A percentile compares a stretch with the other conserved stretches of the same genome.
Conservation (phyloP, 2,888 invertebrate genomes). For the Muschampia plurimacula region DNA sequence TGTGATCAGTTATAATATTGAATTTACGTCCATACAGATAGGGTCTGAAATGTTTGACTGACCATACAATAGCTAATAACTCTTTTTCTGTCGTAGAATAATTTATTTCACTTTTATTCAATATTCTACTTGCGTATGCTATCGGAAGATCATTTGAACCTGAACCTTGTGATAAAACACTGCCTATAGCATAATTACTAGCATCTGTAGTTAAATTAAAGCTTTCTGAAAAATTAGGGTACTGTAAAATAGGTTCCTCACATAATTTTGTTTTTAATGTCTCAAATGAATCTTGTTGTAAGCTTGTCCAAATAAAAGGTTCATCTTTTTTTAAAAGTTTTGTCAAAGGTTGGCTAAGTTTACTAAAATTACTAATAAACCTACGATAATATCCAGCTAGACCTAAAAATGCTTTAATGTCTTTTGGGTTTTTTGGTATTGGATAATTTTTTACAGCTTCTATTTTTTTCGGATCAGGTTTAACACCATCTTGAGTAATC, state of each 20-base stretch:
- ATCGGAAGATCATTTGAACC: conserved; percentile 6
- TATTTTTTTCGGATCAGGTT: neutral
- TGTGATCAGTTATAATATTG: conserved; percentile 24
- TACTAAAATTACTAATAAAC: conserved; percentile 23
- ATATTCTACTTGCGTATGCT: conserved; percentile 20
- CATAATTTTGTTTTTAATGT: neutral
- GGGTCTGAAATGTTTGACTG: conserved; percentile 26
- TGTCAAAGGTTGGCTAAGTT: conserved; percentile 18
- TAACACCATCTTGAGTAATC: neutral
- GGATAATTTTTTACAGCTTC: neutral
- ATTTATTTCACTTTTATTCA: conserved; percentile 15
- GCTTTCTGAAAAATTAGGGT: neutral
- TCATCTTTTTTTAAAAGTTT: conserved; percentile 10
- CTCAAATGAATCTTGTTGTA: conserved; percentile 1
- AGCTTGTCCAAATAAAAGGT: neutral
- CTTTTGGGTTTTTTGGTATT: neutral
- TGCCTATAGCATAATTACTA: neutral
- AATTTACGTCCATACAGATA: conserved; percentile 32
- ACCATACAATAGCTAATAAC: conserved; percentile 28
- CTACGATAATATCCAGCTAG: neutral
- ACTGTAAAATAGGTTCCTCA: neutral
- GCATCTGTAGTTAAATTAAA: conserved; percentile 2
- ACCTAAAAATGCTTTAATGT: neutral
- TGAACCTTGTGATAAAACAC: conserved; percentile 6
- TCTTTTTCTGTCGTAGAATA: conserved; percentile 30